phyloP scores from a whole-genome alignment of 23 tunicate species.

The Halocynthia roretzi region DNA sequence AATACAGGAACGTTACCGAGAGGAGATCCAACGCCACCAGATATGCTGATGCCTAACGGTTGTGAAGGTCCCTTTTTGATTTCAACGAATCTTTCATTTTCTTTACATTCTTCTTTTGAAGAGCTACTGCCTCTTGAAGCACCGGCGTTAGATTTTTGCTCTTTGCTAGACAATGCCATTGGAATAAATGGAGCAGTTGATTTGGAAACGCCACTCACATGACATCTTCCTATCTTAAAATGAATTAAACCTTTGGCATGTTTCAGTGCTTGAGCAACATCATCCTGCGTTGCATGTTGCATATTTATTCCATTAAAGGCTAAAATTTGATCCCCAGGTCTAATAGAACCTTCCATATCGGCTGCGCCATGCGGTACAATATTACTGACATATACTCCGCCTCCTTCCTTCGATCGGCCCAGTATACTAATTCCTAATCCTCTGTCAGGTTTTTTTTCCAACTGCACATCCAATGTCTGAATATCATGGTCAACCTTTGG shows the following conservation, averaged over 20 bases:
- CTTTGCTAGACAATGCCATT: background rate
- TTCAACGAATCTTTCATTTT: slow-evolving; percentile 55
- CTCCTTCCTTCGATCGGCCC: slow-evolving; percentile 36
- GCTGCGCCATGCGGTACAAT: slow-evolving; percentile 74
- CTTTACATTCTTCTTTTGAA: slow-evolving; percentile 30
- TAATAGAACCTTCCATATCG: slow-evolving; percentile 62
- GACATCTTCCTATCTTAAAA: slow-evolving; percentile 38
- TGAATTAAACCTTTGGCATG: slow-evolving; percentile 43
- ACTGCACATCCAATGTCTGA: slow-evolving; percentile 26
- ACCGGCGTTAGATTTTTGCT: background rate
- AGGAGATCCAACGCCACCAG: slow-evolving; percentile 95
- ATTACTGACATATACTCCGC: slow-evolving; percentile 70
- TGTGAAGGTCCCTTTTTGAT: slow-evolving; percentile 63
- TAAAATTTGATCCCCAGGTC: slow-evolving; percentile 74
- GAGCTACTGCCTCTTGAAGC: background rate
- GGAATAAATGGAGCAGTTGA: background rate
- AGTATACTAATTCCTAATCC: slow-evolving; percentile 85
- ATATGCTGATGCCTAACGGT: slow-evolving; percentile 92
- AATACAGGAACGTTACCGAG: slow-evolving; percentile 97
- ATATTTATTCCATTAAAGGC: slow-evolving; percentile 66
- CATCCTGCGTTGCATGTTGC: slow-evolving; percentile 67
- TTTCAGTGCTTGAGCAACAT: slow-evolving; percentile 78
- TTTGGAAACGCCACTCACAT: slow-evolving; percentile 32
- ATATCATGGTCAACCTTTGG: slow-evolving; percentile 19
- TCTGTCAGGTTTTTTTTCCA: slow-evolving; percentile 39